Evolutionary conservation across 1,140 invertebrate genomes (phyloP).

Genomic region (Drosophila rufa): DNA sequence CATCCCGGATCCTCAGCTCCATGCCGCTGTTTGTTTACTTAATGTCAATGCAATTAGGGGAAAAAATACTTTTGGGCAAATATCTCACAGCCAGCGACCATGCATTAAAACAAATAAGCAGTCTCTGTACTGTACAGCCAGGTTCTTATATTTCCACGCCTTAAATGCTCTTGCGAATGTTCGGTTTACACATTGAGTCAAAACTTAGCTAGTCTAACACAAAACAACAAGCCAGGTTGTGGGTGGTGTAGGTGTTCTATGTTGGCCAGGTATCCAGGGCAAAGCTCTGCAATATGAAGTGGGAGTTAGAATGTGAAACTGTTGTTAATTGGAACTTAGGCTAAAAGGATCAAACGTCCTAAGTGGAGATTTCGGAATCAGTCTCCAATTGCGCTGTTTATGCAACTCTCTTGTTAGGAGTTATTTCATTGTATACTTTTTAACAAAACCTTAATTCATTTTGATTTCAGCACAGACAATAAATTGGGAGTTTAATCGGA

Average conservation of each 20-base stretch:
- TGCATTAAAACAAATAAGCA: slow-evolving; percentile 27
- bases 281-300: slow-evolving; percentile 46
- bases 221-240: slow-evolving; percentile 49
- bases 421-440: too few relatives aligned
- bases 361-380: too few relatives aligned
- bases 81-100: slow-evolving; percentile 27
- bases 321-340: background rate
- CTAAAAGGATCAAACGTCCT: background rate
- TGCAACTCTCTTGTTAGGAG: too few relatives aligned
- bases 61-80: slow-evolving; percentile 40
- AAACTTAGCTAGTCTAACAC: slow-evolving; percentile 62
- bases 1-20: slow-evolving; percentile 34
- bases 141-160: slow-evolving; percentile 75
- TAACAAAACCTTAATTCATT: too few relatives aligned
- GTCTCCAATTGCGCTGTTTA: too few relatives aligned
- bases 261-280: slow-evolving; percentile 23
- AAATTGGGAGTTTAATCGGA: background rate
- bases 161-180: slow-evolving; percentile 80
- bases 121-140: slow-evolving; percentile 58
- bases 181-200: slow-evolving; percentile 58
- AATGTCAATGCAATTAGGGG: slow-evolving; percentile 71
- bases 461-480: too few relatives aligned
- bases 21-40: slow-evolving; percentile 63
- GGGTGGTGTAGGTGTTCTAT: slow-evolving; percentile 29
- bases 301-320: background rate